Base-by-base conservation (phyloP, 2,797 vertebrate species). In the Lagorchestes hirsutus region DNA sequence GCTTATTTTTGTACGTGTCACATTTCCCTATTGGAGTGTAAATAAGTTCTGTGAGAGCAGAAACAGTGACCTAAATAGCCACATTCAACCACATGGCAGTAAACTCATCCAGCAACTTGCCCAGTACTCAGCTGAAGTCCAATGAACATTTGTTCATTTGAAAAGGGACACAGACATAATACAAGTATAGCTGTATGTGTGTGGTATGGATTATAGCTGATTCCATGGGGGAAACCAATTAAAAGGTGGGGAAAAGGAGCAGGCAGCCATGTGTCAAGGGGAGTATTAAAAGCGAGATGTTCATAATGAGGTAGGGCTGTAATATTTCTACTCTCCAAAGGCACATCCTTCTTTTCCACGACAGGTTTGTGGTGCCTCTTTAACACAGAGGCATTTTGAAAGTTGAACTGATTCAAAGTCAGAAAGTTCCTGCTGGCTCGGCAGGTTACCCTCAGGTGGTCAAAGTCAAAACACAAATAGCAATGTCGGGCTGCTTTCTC, bases 361-460 rank as follows among this genome's bases (percentile, higher is more conserved):
- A 8, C 11, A 55, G 13, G 13, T 95, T 94, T 98, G 82, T 93
- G 93, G 16, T 34, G 24, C 31, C 56, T 93, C 91, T 93, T 87
- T 52, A 91, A 95, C 57, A 8, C 55, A n/a, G 54, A 74, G 12
- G 92, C 92, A 93, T 31, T 91, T 96, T 96, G 27, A 92, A 97
- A 96, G 93, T 55, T 0, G 2, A 94, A 91, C 12, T 34, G 52
- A 92, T 16, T 94, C 62, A 92, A 98, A 98, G 95, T 96, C 91
- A 96, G 96, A 93, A 96, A 90, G 22, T 93, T 95, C 67, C 93
- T 92, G 59, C 54, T 95, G 82, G 95, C 27, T 93, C 93, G 96
- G 57, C 0, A 57, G 54, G 8, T 92, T 90, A 87, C 54, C n/a
- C 34, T 95, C 14, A 50, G 28, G 22, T 31, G 55, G 58, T 95